Percentiles rank a stretch among this genome's conserved stretches.
phyloP scores from a whole-genome alignment of 2,888 invertebrate species.

The Drosophila cognata region DNA sequence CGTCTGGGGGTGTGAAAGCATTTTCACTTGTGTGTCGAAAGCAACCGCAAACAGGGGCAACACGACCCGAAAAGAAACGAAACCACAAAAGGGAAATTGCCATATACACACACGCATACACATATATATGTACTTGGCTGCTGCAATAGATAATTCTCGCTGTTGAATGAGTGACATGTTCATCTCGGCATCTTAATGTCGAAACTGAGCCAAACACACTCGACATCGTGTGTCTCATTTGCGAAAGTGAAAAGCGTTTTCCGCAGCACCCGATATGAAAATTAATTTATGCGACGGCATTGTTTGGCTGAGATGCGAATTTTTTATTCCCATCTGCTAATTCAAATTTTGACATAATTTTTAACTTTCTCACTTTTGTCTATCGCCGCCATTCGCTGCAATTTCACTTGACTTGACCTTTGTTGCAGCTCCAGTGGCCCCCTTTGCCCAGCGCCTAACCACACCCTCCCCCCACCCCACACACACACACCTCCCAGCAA shows the following conservation, averaged over 20 bases:
- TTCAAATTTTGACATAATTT: constrained; percentile 81
- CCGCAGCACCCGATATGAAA: constrained; percentile 64
- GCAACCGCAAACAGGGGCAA: constrained; percentile 41
- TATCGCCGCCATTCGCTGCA: constrained; percentile 39
- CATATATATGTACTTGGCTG: constrained; percentile 9
- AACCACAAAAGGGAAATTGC: constrained; percentile 62
- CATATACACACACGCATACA: constrained; percentile 7
- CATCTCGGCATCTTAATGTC: constrained; percentile 43
- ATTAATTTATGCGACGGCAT: constrained; percentile 67
- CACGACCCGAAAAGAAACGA: constrained; percentile 29
- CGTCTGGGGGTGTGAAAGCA: constrained; percentile 44
- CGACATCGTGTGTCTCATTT: constrained; percentile 36
- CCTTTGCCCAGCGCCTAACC: not conserved
- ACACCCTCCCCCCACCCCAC: not conserved
- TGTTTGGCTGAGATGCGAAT: constrained; percentile 28
- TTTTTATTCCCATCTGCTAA: constrained; percentile 55
- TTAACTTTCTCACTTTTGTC: constrained; percentile 77
- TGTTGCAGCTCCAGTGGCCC: constrained; percentile 30
- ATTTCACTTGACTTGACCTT: constrained; percentile 79
- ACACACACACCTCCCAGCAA: not conserved
- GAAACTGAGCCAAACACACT: constrained; percentile 27
- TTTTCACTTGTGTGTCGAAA: constrained; percentile 47
- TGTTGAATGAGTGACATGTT: constrained; percentile 35
- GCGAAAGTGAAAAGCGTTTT: constrained; percentile 77
- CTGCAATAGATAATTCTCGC: constrained; percentile 43